Percentiles rank a stretch among this genome's conserved stretches.
phyloP scores from a whole-genome alignment of 2,888 invertebrate genomes.

The Tridacna gigas region DNA sequence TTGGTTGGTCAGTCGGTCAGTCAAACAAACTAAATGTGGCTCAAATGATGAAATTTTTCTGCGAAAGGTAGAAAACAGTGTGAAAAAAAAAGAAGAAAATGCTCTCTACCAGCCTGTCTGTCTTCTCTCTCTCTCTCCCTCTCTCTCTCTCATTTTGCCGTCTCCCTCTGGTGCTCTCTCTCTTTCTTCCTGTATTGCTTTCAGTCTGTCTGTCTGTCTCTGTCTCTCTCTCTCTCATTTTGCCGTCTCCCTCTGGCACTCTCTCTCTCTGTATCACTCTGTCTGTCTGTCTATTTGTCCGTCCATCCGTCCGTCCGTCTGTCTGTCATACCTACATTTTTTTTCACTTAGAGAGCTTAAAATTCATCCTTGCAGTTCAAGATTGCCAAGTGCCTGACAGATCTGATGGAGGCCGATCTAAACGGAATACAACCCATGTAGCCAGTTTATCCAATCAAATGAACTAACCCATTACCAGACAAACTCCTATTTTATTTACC shows the following conservation, averaged over 20 bases:
- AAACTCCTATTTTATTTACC: background rate
- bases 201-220: too few relatives aligned
- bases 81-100: background rate
- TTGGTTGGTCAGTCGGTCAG: background rate
- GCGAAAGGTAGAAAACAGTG: background rate
- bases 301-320: background rate
- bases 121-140: too few relatives aligned
- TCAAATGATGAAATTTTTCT: background rate
- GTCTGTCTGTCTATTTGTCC: background rate
- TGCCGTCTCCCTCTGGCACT: too few relatives aligned
- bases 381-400: slow-evolving; percentile 43
- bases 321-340: background rate
- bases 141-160: too few relatives aligned
- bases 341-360: background rate
- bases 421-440: background rate
- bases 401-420: slow-evolving; percentile 23
- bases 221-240: too few relatives aligned
- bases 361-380: slow-evolving; percentile 40
- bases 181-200: too few relatives aligned
- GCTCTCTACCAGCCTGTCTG: background rate
- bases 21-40: background rate
- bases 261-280: too few relatives aligned
- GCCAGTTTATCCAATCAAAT: background rate
- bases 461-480: background rate
- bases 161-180: too few relatives aligned